phyloP scores from a whole-genome alignment of 2,888 invertebrate species.

The Rhabditoides inermis region DNA sequence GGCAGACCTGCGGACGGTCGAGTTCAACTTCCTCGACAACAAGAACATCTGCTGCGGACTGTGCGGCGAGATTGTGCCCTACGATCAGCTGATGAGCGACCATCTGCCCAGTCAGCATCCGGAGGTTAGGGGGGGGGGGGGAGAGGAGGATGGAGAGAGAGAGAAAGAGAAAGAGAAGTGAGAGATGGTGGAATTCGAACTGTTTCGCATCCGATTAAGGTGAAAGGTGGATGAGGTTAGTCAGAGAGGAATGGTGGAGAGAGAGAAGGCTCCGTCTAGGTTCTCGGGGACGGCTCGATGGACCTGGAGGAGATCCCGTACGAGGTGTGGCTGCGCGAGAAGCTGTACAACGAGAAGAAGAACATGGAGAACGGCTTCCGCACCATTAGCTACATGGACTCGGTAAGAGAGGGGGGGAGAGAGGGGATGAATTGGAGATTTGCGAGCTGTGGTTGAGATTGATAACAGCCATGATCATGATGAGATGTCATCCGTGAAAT shows the following conservation, averaged over 20 bases:
- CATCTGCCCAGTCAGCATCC: slow-evolving; percentile 47
- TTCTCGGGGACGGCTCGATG: slow-evolving; percentile 28
- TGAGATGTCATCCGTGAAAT: no score
- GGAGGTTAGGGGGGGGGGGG: no score
- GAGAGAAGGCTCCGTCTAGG: neutral
- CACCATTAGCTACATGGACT: no score
- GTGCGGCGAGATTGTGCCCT: slow-evolving; percentile 48
- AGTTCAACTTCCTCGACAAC: slow-evolving; percentile 40
- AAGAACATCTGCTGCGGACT: slow-evolving; percentile 47
- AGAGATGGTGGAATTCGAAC: no score
- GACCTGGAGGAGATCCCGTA: slow-evolving; percentile 48
- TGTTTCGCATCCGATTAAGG: no score
- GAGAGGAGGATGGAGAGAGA: no score
- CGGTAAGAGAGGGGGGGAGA: no score
- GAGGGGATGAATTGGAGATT: no score
- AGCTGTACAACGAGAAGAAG: slow-evolving; percentile 26
- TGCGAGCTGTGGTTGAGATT: no score
- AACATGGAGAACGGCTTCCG: slow-evolving; percentile 33
- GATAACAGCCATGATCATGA: no score
- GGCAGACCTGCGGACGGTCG: slow-evolving; percentile 15
- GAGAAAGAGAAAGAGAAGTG: no score
- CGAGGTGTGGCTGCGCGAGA: slow-evolving; percentile 36
- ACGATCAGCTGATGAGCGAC: slow-evolving; percentile 35
- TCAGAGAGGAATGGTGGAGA: neutral
- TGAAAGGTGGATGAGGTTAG: neutral